Percentiles rank a stretch among this genome's conserved stretches.
These are phyloP conservation scores for Ashinkailepas kermadecensis DNA, from an alignment of 2,888 invertebrate genomes.

Conservation along the genomic window DNA sequence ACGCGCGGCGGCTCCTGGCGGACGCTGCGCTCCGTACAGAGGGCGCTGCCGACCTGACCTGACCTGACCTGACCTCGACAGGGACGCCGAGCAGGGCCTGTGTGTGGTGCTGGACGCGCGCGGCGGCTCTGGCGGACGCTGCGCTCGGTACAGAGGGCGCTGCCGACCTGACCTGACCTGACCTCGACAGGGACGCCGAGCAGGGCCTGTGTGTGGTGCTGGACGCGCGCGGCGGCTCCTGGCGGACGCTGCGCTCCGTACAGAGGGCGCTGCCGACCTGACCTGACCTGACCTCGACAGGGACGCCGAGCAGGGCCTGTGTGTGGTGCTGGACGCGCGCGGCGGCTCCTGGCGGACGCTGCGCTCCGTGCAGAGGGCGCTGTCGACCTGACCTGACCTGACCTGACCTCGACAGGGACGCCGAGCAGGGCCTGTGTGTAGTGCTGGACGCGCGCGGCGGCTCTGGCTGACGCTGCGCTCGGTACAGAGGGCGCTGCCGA, in stretches of 20 bases:
- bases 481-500: conserved; percentile 32
- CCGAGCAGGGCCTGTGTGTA: conserved; percentile 51
- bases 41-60: no score
- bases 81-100: conserved; percentile 50
- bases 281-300: conserved; percentile 42
- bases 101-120: conserved; percentile 58
- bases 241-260: conserved; percentile 40
- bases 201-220: conserved; percentile 55
- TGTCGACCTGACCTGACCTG: no score
- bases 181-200: conserved; percentile 45
- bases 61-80: conserved; percentile 40
- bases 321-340: conserved; percentile 57
- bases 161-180: no score
- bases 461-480: conserved; percentile 44
- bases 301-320: conserved; percentile 50
- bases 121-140: conserved; percentile 49
- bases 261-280: conserved; percentile 33
- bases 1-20: conserved; percentile 56
- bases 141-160: conserved; percentile 32
- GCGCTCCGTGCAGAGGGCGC: conserved; percentile 32
- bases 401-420: conserved; percentile 44
- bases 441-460: conserved; percentile 58
- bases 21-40: conserved; percentile 31
- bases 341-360: conserved; percentile 50
- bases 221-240: conserved; percentile 57